Base-by-base conservation (phyloP, 2,113 vertebrate species). In the Perca flavescens region DNA sequence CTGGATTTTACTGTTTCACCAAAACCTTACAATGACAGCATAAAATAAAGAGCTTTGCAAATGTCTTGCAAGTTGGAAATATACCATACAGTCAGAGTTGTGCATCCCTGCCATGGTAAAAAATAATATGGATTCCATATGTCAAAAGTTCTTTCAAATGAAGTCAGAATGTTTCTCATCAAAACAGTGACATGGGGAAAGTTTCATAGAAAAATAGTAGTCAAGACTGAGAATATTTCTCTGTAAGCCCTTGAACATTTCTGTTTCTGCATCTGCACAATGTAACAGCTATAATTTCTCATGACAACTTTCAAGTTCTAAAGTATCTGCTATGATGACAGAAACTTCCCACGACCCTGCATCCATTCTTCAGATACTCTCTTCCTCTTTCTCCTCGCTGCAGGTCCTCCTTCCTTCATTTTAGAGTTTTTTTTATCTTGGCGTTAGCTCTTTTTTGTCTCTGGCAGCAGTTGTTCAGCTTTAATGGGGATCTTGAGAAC, bases 291-390 rank as follows among this genome's bases (percentile, higher is more conserved):
- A 46, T 62, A 79, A 76, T 69, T 66, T 87, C 63, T 81, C 82
- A 54, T 79, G 84, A 85, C 79, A 77, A 79, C 77, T 70, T 84
- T 83, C 25, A 73, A 70, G 74, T 85, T 84, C 53, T 36, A 34
- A 85, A 79, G 81, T 50, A 77, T 86, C 75, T 81, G 62, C 70
- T 74, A 58, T 60, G 61, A 84, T 90, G 83, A 90, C 81, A 81
- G 81, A 89, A 85, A 76, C 73, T 91, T 94, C 91, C 91, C 90
- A 93, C 68, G 89, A 88, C 92, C 90, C 58, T 68, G 36, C 60
- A 66, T 74, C 82, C 80, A 83, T 90, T 81, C 50, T 79, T 92
- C 74, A 91, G 79, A 89, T 67, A 68, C 70, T 72, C 68, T 74
- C 56, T 74, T 70, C 72, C 68, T 79, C 79, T 69, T 52, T 80